Evolutionary conservation across 1,140 invertebrate genomes (phyloP).

Genomic region (Atta colombica): DNA sequence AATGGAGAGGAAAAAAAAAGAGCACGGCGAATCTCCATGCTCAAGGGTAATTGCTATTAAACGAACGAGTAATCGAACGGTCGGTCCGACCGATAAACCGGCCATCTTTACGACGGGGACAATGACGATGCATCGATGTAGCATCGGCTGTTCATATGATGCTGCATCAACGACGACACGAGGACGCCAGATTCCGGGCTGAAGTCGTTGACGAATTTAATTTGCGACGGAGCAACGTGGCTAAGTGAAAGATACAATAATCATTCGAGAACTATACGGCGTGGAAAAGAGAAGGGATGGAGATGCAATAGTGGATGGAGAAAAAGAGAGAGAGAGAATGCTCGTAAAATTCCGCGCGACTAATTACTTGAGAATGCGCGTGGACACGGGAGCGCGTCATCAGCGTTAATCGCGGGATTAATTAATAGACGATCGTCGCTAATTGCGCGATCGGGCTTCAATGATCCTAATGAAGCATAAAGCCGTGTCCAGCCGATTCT

Average conservation of each 20-base stretch:
- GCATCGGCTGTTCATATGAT: not conserved
- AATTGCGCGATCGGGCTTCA: constrained; percentile 72
- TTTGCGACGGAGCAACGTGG: constrained; percentile 12
- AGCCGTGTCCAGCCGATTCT: constrained; percentile 49
- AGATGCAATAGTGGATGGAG: not conserved
- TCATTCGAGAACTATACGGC: constrained; percentile 16
- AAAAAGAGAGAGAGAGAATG: not conserved
- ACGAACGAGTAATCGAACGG: constrained; percentile 65
- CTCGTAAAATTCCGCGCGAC: constrained; percentile 76
- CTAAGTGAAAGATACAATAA: constrained; percentile 23
- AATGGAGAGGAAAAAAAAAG: not conserved
- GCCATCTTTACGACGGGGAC: constrained; percentile 72
- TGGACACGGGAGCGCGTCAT: constrained; percentile 62
- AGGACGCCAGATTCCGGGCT: constrained; percentile 25
- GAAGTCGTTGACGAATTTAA: constrained; percentile 51
- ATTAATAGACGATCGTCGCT: constrained; percentile 76
- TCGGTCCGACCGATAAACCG: constrained; percentile 72
- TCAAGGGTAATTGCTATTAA: constrained; percentile 74
- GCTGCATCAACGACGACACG: not conserved
- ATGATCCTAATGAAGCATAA: constrained; percentile 72
- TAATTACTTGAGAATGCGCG: constrained; percentile 71
- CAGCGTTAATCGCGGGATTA: constrained; percentile 72
- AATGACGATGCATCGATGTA: constrained; percentile 42
- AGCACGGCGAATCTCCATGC: constrained; percentile 42
- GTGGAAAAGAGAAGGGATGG: constrained; percentile 22